These are phyloP conservation scores for Drosophila suboccidentalis DNA, from an alignment of 2,888 invertebrate species.

Conservation along the genomic window DNA sequence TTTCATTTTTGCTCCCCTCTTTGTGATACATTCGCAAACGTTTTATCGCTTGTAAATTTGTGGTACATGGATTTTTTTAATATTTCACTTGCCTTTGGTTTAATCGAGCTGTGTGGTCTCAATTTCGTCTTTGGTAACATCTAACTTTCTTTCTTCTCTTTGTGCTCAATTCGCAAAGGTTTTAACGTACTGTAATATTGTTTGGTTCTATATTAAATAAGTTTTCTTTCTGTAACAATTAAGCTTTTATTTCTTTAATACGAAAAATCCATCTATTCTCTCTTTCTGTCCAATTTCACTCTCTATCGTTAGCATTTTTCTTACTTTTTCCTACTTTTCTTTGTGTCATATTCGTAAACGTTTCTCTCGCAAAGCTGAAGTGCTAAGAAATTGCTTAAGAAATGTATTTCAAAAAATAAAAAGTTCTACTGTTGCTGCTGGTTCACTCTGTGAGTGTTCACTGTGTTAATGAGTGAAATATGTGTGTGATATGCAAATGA, in stretches of 20 bases:
- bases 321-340: not conserved
- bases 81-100: too few species aligned
- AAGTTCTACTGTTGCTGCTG: not conserved
- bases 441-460: not conserved
- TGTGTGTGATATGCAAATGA: slow-evolving; percentile 61
- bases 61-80: not conserved
- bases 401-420: not conserved
- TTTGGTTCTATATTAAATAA: too few species aligned
- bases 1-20: not conserved
- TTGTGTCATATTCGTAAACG: slow-evolving; percentile 4
- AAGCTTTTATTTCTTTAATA: too few species aligned
- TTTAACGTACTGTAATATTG: not conserved
- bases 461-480: slow-evolving; percentile 21
- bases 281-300: not conserved
- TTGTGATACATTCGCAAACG: not conserved
- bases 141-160: not conserved
- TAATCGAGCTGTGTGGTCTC: too few species aligned
- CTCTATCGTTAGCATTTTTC: too few species aligned
- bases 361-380: not conserved
- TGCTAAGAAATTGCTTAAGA: not conserved
- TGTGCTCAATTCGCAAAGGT: not conserved
- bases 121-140: too few species aligned
- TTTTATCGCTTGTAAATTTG: not conserved
- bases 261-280: not conserved
- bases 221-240: too few species aligned